Evolutionary conservation across 1,140 invertebrate genomes (phyloP).

Genomic region (Drosophila melanogaster): DNA sequence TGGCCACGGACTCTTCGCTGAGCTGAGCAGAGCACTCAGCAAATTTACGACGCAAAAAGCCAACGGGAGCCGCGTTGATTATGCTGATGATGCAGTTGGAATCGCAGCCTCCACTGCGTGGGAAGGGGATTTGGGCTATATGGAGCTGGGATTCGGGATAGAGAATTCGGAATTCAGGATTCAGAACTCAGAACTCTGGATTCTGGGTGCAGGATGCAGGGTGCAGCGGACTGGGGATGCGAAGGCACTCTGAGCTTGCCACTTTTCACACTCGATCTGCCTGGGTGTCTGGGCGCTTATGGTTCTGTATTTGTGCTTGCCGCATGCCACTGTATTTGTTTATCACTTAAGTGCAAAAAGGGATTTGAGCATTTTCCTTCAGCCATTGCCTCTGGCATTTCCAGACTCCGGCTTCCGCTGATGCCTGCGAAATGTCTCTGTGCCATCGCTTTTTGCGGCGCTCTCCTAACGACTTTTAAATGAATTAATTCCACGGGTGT

Average conservation of each 20-base stretch:
- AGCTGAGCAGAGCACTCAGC: slow-evolving; percentile 71
- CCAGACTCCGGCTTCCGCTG: slow-evolving; percentile 43
- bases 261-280: slow-evolving; percentile 80
- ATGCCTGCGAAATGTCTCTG: slow-evolving; percentile 46
- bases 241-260: slow-evolving; percentile 56
- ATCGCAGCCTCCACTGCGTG: slow-evolving; percentile 31
- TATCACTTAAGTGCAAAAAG: slow-evolving; percentile 83
- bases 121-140: slow-evolving; percentile 2
- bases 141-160: slow-evolving; percentile 2
- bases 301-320: slow-evolving; percentile 59
- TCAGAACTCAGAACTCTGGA: slow-evolving; percentile 1
- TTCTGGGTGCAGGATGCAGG: slow-evolving; percentile 5
- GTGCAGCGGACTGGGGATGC: not conserved
- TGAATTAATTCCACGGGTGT: slow-evolving; percentile 71
- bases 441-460: slow-evolving; percentile 25
- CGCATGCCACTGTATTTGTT: slow-evolving; percentile 77
- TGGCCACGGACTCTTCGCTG: slow-evolving; percentile 16
- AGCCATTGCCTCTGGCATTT: slow-evolving; percentile 37
- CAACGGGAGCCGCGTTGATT: slow-evolving; percentile 78
- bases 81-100: slow-evolving; percentile 79
- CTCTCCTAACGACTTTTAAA: slow-evolving; percentile 76
- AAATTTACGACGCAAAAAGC: slow-evolving; percentile 81
- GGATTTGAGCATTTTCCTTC: slow-evolving; percentile 63
- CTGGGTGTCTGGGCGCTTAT: slow-evolving; percentile 42
- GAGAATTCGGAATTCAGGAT: slow-evolving; percentile 7